Conservation (phyloP, 2,888 invertebrate genomes). For the Arrhopalites spinosus region DNA sequence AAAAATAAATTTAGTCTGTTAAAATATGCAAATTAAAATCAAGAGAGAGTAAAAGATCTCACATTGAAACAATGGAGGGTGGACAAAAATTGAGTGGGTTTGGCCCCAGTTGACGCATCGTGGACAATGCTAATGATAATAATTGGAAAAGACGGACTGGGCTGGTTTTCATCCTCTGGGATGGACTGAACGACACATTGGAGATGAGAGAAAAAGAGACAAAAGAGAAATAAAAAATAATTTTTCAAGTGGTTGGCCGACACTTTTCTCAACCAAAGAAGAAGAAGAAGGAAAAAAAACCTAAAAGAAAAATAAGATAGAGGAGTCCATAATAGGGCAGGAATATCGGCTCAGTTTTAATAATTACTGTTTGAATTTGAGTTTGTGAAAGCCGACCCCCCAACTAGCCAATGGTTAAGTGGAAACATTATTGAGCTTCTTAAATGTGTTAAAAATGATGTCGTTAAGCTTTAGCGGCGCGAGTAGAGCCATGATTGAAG, state of each 20-base stretch:
- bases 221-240: neutral
- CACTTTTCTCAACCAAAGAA: neutral
- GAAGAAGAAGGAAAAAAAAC: neutral
- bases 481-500: constrained; percentile 38
- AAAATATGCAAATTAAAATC: neutral
- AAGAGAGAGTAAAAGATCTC: neutral
- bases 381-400: constrained; percentile 47
- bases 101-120: neutral
- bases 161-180: constrained; percentile 25
- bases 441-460: constrained; percentile 3
- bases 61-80: constrained; percentile 14
- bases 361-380: constrained; percentile 43
- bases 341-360: constrained; percentile 39
- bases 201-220: neutral
- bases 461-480: neutral
- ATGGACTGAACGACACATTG: constrained; percentile 20
- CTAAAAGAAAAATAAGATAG: neutral
- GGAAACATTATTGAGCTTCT: constrained; percentile 40
- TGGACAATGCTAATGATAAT: constrained; percentile 26
- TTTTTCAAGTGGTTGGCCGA: constrained; percentile 1
- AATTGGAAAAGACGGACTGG: constrained; percentile 22
- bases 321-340: constrained; percentile 31
- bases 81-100: constrained; percentile 20
- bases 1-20: no score
- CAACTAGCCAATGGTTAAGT: constrained; percentile 52